Conservation (phyloP, 92 coral and sea anemone genomes). For the Siderastrea siderea region DNA sequence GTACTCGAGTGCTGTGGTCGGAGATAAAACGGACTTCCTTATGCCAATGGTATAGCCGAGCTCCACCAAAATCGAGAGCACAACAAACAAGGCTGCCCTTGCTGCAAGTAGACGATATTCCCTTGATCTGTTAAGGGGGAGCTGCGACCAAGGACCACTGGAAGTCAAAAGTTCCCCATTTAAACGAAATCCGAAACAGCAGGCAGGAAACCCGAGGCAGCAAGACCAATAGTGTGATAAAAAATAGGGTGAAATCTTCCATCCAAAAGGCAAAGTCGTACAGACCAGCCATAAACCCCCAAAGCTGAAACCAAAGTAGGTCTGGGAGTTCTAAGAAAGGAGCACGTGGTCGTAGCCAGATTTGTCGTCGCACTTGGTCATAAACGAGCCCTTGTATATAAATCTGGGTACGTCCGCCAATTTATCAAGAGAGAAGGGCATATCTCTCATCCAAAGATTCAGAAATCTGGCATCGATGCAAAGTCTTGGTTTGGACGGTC, state of each 20-base stretch:
- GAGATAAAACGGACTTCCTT: constrained; percentile 24
- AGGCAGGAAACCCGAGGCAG: constrained; percentile 27
- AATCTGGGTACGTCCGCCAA: constrained; percentile 28
- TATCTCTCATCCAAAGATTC: constrained; percentile 15
- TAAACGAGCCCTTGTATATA: constrained; percentile 12
- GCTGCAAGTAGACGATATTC: constrained; percentile 18
- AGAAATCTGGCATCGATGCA: constrained; percentile 6
- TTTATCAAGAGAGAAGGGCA: constrained; percentile 28
- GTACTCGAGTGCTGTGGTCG: too few species aligned
- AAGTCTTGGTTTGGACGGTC: constrained; percentile 5
- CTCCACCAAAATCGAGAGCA: constrained; percentile 33
- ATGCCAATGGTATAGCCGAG: constrained; percentile 51
- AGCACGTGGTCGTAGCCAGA: constrained; percentile 38
- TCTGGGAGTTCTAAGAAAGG: constrained; percentile 13
- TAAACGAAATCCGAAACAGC: too few species aligned
- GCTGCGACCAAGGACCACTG: constrained; percentile 41
- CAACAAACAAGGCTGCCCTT: constrained; percentile 32
- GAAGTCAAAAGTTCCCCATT: constrained; percentile 42
- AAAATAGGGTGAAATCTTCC: constrained; percentile 30
- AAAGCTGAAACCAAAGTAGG: constrained; percentile 25
- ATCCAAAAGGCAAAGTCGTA: constrained; percentile 34
- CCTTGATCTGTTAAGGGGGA: constrained; percentile 8
- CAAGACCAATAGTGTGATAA: constrained; percentile 35
- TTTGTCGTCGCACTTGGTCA: constrained; percentile 13
- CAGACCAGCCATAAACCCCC: constrained; percentile 46